These are phyloP conservation scores for Chaenocephalus aceratus DNA, from an alignment of 2,113 vertebrate species.

Conservation along the genomic window DNA sequence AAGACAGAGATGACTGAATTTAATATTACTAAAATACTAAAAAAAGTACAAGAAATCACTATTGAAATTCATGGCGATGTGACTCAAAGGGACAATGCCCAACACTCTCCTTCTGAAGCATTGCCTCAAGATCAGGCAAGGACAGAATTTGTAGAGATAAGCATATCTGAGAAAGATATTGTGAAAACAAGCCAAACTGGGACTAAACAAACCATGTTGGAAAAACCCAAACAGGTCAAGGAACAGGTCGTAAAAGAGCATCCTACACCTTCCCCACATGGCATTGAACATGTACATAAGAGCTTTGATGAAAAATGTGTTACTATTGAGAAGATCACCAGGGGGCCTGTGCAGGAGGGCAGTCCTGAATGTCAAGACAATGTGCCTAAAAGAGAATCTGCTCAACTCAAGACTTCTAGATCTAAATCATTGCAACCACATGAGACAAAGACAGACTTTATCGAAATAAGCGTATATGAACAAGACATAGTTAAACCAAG, in stretches of 20 bases:
- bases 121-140: neutral
- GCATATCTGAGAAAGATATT: constrained; percentile 8
- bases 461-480: constrained; percentile 37
- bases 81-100: constrained; percentile 10
- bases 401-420: constrained; percentile 18
- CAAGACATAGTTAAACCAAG: constrained; percentile 1
- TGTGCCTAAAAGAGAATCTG: constrained; percentile 4
- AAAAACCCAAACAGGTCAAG: neutral
- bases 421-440: neutral
- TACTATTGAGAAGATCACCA: neutral
- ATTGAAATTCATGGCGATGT: neutral
- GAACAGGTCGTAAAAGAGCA: constrained; percentile 1
- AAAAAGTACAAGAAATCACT: neutral
- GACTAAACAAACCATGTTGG: neutral
- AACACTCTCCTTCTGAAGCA: constrained; percentile 16
- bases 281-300: neutral
- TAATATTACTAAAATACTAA: neutral
- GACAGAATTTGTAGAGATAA: constrained; percentile 15
- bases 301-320: neutral
- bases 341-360: neutral
- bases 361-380: neutral
- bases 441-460: constrained; percentile 23
- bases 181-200: constrained; percentile 5
- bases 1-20: neutral
- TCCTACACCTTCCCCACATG: neutral